Evolutionary conservation across 2,113 vertebrate genomes (phyloP).

Genomic region (Thinocorus orbignyianus): DNA sequence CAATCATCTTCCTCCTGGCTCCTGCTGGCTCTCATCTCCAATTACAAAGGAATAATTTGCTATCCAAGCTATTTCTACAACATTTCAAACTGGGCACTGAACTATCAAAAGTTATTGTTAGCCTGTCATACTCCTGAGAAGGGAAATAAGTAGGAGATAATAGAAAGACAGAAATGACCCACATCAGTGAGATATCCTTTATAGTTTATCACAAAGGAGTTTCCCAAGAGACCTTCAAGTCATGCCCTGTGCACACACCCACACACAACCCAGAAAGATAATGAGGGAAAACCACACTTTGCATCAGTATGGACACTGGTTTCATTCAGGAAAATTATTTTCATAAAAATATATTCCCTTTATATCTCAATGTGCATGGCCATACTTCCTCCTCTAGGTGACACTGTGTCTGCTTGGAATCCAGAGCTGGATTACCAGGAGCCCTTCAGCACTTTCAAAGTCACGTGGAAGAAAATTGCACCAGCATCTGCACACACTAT

Average conservation of each 20-base stretch:
- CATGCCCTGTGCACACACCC: not conserved
- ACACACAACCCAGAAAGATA: not conserved
- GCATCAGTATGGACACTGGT: not conserved
- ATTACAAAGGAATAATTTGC: slow-evolving; percentile 61
- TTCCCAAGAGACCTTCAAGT: slow-evolving; percentile 29
- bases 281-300: not conserved
- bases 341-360: not conserved
- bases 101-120: slow-evolving; percentile 53
- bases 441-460: slow-evolving; percentile 26
- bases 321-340: not conserved
- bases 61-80: slow-evolving; percentile 34
- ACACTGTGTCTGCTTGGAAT: slow-evolving; percentile 61
- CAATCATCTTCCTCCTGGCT: slow-evolving; percentile 46
- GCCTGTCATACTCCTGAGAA: not conserved
- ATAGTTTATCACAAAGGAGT: slow-evolving; percentile 39
- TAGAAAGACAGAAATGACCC: slow-evolving; percentile 28
- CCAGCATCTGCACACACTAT: slow-evolving; percentile 7
- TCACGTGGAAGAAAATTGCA: slow-evolving; percentile 32
- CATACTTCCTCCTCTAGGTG: slow-evolving; percentile 58
- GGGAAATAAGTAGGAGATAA: slow-evolving; percentile 34
- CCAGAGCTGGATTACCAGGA: not conserved
- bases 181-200: slow-evolving; percentile 17
- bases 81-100: slow-evolving; percentile 44
- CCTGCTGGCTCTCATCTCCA: slow-evolving; percentile 51
- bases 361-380: not conserved